Evolutionary conservation across 2,888 invertebrate species (phyloP).

Genomic region (Diachrysia chrysitis): DNA sequence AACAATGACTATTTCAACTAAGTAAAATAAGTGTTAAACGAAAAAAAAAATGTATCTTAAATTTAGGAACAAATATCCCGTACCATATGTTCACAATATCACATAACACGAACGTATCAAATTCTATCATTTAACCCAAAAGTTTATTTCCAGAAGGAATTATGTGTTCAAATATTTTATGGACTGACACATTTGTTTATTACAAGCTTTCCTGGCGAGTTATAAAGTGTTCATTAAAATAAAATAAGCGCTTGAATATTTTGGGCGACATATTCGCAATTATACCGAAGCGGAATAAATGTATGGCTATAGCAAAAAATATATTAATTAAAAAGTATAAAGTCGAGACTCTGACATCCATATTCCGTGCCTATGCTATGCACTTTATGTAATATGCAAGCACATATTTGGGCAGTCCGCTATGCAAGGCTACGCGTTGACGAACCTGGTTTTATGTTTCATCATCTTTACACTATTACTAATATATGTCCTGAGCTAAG

Average conservation of each 20-base stretch:
- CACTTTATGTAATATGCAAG: background rate
- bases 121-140: conserved; percentile 34
- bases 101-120: conserved; percentile 36
- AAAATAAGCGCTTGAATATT: conserved; percentile 33
- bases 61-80: too few relatives aligned
- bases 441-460: conserved; percentile 20
- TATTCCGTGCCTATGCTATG: conserved; percentile 6
- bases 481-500: conserved; percentile 7
- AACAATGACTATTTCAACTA: too few relatives aligned
- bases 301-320: background rate
- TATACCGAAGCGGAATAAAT: conserved; percentile 16
- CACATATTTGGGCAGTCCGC: conserved; percentile 6
- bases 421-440: conserved; percentile 15
- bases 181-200: conserved; percentile 36
- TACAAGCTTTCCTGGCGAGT: conserved; percentile 41
- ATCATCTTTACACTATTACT: conserved; percentile 35
- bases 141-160: conserved; percentile 42
- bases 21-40: too few relatives aligned
- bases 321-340: conserved; percentile 2
- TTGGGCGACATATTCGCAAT: conserved; percentile 32
- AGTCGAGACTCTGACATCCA: conserved; percentile 1
- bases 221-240: conserved; percentile 50
- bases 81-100: conserved; percentile 26
- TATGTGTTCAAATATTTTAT: conserved; percentile 39
- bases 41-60: too few relatives aligned